Base-by-base conservation (phyloP, 2,888 invertebrate species). In the Pollenia griseotomentosa region DNA sequence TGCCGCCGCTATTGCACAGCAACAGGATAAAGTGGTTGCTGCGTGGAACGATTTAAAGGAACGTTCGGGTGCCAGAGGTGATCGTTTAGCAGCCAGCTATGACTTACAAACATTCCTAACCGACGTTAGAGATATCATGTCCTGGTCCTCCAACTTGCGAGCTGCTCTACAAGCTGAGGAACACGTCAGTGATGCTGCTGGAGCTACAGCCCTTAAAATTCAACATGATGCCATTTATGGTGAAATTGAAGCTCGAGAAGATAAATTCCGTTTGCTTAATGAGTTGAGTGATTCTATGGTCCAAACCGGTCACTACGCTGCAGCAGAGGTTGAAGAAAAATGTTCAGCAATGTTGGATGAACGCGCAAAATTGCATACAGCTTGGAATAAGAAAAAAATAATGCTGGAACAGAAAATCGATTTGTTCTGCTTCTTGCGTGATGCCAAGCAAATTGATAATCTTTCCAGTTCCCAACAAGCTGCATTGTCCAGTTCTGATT, bases 371-470 rank as follows among this genome's bases (percentile, higher is more conserved):
- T 94, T 98, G 42, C 96, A 97, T 90, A 95, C 95, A 0, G 97
- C 97, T 1, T 99, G 98, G 98, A 97, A 97, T 88, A 95, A 96
- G 77, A 96, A 98, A 90, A 98, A 98, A 92, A 96, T 98, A 70
- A 96, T 97, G 90, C 93, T 98, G 59, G 98, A 98, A 92, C 98
- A 99, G 93, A 95, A 98, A 87, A 97, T 98, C 87, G 98, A 99
- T 93, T 95, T 98, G 90, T 98, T 99, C 94, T 97, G 98, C 93
- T 99, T 99, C 96, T 94, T 98, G 88, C 95, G 99, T 2, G 99
- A 99, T 94, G 98, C 98, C 14, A 97, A 98, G 91, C 97, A 97
- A 93, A 95, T 99, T 85, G 97, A 98, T 91, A 97, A 97, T 88
- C 95, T 97, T 14, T 97, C 98, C 87, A 96, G 96, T 14, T 95